Evolutionary conservation across 1,140 invertebrate species (phyloP).

Genomic region (Neodiprion virginianus): DNA sequence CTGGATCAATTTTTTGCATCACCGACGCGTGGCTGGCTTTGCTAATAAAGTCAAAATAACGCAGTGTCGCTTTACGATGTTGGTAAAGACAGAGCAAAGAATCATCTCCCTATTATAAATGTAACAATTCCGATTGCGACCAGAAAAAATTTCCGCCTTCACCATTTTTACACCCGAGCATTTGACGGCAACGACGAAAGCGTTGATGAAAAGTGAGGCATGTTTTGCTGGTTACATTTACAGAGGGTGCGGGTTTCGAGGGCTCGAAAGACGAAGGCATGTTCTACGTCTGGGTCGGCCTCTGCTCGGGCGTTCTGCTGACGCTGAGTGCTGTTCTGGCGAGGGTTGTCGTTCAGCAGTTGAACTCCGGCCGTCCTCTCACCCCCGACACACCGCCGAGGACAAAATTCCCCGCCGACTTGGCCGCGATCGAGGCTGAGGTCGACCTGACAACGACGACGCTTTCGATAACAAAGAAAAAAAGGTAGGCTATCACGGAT

Average conservation of each 20-base stretch:
- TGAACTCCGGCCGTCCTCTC: neutral
- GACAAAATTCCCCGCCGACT: neutral
- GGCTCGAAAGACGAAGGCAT: conserved; percentile 1
- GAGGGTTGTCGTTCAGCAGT: neutral
- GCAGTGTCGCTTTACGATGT: too few species aligned
- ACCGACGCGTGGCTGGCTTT: too few species aligned
- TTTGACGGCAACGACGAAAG: too few species aligned
- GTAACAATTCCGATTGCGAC: too few species aligned
- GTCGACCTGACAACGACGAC: conserved; percentile 1
- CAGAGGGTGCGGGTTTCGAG: neutral
- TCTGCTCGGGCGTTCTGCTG: neutral
- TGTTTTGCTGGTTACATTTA: neutral
- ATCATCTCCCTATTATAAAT: too few species aligned
- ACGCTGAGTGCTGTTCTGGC: neutral
- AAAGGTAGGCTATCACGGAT: neutral
- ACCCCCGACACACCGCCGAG: neutral
- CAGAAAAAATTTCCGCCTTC: too few species aligned
- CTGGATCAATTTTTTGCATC: too few species aligned
- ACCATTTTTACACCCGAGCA: too few species aligned
- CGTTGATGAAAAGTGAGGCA: too few species aligned
- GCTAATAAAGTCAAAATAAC: too few species aligned
- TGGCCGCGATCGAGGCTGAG: neutral
- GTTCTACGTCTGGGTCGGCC: neutral
- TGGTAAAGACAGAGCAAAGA: too few species aligned
- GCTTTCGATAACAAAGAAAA: neutral